Conservation (phyloP, 2,113 vertebrate species). For the Trogon melanurus region DNA sequence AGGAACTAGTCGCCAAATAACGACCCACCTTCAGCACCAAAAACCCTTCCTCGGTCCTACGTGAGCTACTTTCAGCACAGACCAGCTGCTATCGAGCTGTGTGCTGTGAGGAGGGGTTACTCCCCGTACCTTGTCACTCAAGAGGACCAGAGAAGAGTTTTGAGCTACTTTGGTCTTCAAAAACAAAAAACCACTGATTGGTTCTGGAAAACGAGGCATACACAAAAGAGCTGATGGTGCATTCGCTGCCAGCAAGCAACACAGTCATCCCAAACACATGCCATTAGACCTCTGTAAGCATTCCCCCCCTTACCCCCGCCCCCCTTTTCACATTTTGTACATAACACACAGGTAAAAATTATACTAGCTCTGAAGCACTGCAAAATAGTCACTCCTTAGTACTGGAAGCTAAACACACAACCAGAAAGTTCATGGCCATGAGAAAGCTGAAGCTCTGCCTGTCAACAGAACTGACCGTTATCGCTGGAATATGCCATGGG, state of each 20-base stretch:
- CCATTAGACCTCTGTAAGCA: neutral
- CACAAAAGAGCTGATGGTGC: neutral
- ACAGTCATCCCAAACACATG: neutral
- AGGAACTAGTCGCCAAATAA: neutral
- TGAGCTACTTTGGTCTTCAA: neutral
- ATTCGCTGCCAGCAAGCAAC: conserved; percentile 22
- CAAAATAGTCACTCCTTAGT: neutral
- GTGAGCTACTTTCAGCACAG: neutral
- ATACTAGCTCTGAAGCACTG: conserved; percentile 8
- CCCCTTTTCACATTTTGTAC: neutral
- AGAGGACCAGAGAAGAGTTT: neutral
- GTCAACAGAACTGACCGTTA: neutral
- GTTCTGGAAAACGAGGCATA: neutral
- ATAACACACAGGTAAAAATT: conserved; percentile 16
- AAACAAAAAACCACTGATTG: accelerated
- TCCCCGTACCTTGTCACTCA: neutral
- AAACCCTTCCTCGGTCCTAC: neutral
- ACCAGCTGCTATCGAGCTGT: accelerated
- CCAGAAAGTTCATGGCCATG: neutral
- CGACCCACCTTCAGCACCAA: neutral
- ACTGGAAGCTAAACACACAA: neutral
- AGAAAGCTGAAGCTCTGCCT: neutral
- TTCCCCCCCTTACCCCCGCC: neutral
- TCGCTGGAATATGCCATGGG: accelerated
- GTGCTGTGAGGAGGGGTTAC: neutral